Base-by-base conservation (phyloP, 1,140 invertebrate species). In the Anoplolepis gracilipes region DNA sequence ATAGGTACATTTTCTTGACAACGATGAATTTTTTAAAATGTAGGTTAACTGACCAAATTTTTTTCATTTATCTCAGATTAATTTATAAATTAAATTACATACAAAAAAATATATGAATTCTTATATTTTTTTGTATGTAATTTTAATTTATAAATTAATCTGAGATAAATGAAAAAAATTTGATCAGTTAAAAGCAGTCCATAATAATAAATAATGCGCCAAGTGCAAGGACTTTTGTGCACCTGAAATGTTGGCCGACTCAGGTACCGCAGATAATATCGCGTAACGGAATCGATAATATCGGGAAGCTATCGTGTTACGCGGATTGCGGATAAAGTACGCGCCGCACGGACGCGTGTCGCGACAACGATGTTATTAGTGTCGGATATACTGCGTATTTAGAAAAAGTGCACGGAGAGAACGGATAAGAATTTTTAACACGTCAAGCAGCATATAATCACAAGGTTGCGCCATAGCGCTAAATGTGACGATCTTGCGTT, bases 201-300 rank as follows among this genome's bases (percentile, higher is more conserved):
- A 65, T 59, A 72, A 87, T 49, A 57, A 76, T 55, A 39, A 57
- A 76, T 55, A 39, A 75, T 87, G 61, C 61, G 77, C 55, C 84
- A 73, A 59, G 57, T 79, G 84, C 30, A n/a, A 10, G 22, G 10
- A 64, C 33, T 79, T 87, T 79, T 42, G 64, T 55, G 67, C 39
- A 46, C 67, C 22, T 55, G 57, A 82, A 82, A 72, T 7, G 49
- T 55, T 42, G 64, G 59, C 25, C 33, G 46, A 13, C n/a, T 65
- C 64, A 2, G 39, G 25, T 22, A 46, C 42, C 49, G 30, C 53
- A 57, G 49, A 16, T 75, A 79, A 72, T 79, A 59, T 64, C 73
- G 69, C 53, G 62, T 85, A 89, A 88, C 88, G 84, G 78, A 73
- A 86, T 84, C 87, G 46, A 76, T 88, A 86, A 87, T 88, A 87